phyloP scores from a whole-genome alignment of 1,140 invertebrate genomes.

The Paralvinella palmiformis region DNA sequence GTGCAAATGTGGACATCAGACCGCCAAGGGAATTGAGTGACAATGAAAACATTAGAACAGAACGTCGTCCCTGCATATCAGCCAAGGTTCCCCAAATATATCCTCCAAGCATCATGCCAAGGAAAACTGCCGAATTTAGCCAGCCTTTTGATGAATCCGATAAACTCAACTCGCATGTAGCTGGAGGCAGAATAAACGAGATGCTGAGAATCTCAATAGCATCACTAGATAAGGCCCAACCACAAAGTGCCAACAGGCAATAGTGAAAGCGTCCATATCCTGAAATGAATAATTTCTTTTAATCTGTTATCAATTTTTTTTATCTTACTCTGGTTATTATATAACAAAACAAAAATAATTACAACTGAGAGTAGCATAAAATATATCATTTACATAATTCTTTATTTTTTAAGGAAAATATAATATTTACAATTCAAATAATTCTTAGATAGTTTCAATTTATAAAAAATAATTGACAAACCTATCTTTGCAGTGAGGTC shows the following conservation, averaged over 20 bases:
- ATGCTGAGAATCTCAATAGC: conserved; percentile 88
- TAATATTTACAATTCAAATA: too few species aligned
- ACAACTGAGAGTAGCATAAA: too few species aligned
- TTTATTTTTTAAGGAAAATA: too few species aligned
- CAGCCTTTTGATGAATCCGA: conserved; percentile 77
- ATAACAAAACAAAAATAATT: too few species aligned
- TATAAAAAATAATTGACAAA: too few species aligned
- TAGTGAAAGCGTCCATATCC: conserved; percentile 89
- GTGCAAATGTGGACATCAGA: conserved; percentile 78
- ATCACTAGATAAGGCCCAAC: conserved; percentile 88
- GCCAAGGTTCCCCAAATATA: conserved; percentile 86
- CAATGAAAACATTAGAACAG: conserved; percentile 78
- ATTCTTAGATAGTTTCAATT: too few species aligned
- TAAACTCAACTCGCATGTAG: conserved; percentile 83
- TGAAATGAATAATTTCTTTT: too few species aligned
- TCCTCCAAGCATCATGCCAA: conserved; percentile 85
- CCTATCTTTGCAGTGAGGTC: too few species aligned
- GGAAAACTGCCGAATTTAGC: conserved; percentile 54
- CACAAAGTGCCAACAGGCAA: conserved; percentile 73
- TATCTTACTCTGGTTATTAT: too few species aligned
- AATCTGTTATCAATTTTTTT: too few species aligned
- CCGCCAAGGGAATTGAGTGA: conserved; percentile 84
- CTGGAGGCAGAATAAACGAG: conserved; percentile 83
- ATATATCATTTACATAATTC: too few species aligned
- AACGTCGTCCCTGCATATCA: conserved; percentile 75